phyloP scores from a whole-genome alignment of 2,888 invertebrate species.

The Nemapogon koenigi region DNA sequence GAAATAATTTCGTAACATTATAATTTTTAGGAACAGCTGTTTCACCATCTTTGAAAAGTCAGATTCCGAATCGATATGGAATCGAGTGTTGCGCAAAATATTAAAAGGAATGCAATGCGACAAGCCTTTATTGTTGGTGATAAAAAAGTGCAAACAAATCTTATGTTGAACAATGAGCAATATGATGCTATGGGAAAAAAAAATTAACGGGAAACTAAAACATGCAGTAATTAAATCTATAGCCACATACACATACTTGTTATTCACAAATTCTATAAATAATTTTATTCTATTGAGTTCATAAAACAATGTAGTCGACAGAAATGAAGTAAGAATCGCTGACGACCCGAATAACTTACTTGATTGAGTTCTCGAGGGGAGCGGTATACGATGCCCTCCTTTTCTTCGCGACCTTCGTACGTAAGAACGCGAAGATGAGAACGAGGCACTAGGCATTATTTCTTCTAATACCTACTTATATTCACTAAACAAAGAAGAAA shows the following conservation, averaged over 20 bases:
- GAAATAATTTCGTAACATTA: conserved; percentile 2
- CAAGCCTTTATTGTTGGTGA: too few species aligned
- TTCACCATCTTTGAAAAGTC: conserved; percentile 45
- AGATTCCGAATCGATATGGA: too few species aligned
- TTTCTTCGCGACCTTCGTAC: conserved; percentile 91
- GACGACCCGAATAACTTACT: conserved; percentile 71
- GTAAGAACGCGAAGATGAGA: conserved; percentile 91
- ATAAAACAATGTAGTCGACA: too few species aligned
- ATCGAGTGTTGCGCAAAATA: conserved; percentile 61
- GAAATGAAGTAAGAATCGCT: conserved; percentile 26
- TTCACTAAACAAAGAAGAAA: conserved; percentile 83
- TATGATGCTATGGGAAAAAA: too few species aligned
- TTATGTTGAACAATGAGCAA: too few species aligned
- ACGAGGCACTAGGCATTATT: conserved; percentile 95
- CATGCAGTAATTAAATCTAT: too few species aligned
- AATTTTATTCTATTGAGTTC: too few species aligned
- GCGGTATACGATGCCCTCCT: conserved; percentile 86
- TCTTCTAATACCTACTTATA: conserved; percentile 61
- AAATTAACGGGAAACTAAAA: too few species aligned
- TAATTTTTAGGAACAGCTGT: conserved; percentile 43
- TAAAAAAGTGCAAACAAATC: too few species aligned
- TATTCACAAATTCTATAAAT: too few species aligned
- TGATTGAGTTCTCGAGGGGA: conserved; percentile 81
- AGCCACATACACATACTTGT: too few species aligned
- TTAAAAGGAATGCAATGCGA: too few species aligned